Conservation (phyloP, 2,797 vertebrate genomes). For the Silurus lanzhouensis region DNA sequence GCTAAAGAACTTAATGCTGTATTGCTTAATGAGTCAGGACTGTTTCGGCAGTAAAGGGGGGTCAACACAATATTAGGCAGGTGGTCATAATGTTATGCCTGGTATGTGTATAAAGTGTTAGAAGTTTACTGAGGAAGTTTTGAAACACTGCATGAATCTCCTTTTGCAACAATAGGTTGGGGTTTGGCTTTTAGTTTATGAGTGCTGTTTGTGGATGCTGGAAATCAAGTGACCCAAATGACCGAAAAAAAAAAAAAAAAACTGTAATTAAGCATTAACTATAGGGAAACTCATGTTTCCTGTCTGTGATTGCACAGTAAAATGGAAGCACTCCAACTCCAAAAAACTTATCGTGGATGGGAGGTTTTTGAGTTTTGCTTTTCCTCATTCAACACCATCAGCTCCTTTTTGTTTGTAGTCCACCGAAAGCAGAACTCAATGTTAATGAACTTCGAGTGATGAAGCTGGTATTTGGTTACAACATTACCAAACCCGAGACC, state of each 20-base stretch:
- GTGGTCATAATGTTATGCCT: too few relatives aligned
- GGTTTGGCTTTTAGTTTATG: too few relatives aligned
- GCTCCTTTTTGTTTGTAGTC: conserved; percentile 7
- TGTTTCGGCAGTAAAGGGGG: too few relatives aligned
- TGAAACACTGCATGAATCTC: too few relatives aligned
- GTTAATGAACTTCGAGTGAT: not conserved
- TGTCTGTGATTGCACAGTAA: conserved; percentile 22
- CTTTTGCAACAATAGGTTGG: too few relatives aligned
- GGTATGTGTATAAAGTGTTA: too few relatives aligned
- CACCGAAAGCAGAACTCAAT: too few relatives aligned
- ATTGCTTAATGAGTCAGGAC: too few relatives aligned
- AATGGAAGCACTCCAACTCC: conserved; percentile 50
- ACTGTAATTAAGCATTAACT: not conserved
- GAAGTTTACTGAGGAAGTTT: too few relatives aligned
- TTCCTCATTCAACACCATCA: conserved; percentile 29
- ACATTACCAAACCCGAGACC: not conserved
- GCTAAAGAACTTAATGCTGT: too few relatives aligned
- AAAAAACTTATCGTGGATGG: conserved; percentile 13
- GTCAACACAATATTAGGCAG: too few relatives aligned
- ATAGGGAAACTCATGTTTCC: conserved; percentile 15
- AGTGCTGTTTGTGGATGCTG: not conserved
- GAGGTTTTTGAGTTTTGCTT: conserved; percentile 22
- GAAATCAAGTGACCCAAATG: not conserved
- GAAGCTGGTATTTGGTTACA: not conserved
- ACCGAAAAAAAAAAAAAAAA: not conserved